Conservation (phyloP, 2,797 vertebrate genomes). For the Pristis pectinata region DNA sequence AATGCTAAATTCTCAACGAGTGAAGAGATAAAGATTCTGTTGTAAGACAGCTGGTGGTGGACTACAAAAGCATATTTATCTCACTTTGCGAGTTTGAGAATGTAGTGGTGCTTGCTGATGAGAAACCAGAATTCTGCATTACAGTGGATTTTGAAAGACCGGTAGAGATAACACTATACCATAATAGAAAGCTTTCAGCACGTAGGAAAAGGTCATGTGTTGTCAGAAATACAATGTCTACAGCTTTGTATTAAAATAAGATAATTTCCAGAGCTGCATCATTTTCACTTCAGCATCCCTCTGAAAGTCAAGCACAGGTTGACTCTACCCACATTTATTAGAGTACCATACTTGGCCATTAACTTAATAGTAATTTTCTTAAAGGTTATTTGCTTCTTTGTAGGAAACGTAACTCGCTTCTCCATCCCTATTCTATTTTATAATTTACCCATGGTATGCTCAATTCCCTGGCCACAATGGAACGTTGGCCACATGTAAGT, state of each 20-base stretch:
- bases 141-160: slow-evolving; percentile 28
- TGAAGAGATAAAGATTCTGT: not conserved
- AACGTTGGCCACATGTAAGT: too few species aligned
- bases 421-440: not conserved
- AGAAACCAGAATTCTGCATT: slow-evolving; percentile 24
- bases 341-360: slow-evolving; percentile 22
- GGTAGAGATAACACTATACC: slow-evolving; percentile 16
- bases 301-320: slow-evolving; percentile 32
- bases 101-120: slow-evolving; percentile 23
- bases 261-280: slow-evolving; percentile 10
- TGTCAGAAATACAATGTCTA: slow-evolving; percentile 16
- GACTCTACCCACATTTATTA: slow-evolving; percentile 15
- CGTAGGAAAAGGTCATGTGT: slow-evolving; percentile 25
- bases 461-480: not conserved
- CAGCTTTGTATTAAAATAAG: slow-evolving; percentile 34
- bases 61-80: slow-evolving; percentile 30
- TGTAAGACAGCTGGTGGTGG: not conserved
- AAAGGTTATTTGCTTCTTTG: slow-evolving; percentile 34
- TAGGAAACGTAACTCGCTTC: not conserved
- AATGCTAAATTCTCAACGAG: not conserved
- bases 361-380: slow-evolving; percentile 26
- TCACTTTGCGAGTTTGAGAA: slow-evolving; percentile 21
- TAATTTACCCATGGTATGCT: not conserved
- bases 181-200: slow-evolving; percentile 27
- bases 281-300: slow-evolving; percentile 16